Conservation (phyloP, 1,140 invertebrate species). For the Papilio dardanus region DNA sequence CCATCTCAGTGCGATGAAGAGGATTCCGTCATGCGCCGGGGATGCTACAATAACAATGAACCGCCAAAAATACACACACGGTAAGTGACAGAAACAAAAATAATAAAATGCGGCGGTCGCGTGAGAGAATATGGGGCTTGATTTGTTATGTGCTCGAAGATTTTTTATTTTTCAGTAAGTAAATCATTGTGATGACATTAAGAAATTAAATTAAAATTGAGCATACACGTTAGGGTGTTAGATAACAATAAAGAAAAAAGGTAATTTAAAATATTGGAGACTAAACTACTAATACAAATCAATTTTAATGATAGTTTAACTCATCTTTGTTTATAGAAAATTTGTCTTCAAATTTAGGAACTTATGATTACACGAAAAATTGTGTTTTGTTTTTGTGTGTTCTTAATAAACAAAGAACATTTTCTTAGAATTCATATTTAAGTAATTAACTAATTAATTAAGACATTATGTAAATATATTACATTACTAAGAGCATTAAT, state of each 20-base stretch:
- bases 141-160: conserved; percentile 7
- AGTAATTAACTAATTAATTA: conserved; percentile 28
- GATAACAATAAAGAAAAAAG: too few relatives aligned
- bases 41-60: conserved; percentile 77
- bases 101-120: conserved; percentile 51
- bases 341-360: not conserved
- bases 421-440: not conserved
- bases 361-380: not conserved
- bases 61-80: conserved; percentile 67
- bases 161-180: not conserved
- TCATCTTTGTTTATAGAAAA: not conserved
- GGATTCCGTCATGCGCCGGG: conserved; percentile 66
- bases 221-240: not conserved
- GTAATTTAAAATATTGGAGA: too few relatives aligned
- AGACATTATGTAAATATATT: conserved; percentile 63
- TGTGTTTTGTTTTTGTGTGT: not conserved
- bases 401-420: not conserved
- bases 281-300: too few relatives aligned
- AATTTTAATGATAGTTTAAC: too few relatives aligned
- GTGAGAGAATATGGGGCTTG: conserved; percentile 45
- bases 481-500: conserved; percentile 57
- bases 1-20: conserved; percentile 79
- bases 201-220: not conserved
- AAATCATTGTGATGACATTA: conserved; percentile 13
- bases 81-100: conserved; percentile 71